Conservation (phyloP, 2,888 invertebrate genomes). For the Theretra japonica region DNA sequence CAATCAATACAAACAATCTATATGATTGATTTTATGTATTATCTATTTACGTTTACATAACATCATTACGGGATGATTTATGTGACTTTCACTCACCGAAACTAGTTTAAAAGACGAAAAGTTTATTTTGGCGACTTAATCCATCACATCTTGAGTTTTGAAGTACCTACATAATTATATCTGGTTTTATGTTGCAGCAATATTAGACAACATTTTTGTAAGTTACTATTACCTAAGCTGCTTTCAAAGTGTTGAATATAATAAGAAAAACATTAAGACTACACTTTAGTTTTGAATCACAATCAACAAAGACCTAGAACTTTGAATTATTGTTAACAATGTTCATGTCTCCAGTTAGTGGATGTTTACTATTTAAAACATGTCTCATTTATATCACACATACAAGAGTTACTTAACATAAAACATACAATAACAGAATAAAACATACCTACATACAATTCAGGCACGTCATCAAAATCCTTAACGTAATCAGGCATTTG, state of each 20-base stretch:
- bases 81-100: conserved; percentile 11
- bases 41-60: conserved; percentile 5
- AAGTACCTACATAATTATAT: background rate
- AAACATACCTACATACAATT: background rate
- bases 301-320: no score
- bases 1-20: background rate
- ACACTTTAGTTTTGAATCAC: no score
- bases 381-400: background rate
- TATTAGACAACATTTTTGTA: background rate
- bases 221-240: no score
- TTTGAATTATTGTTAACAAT: no score
- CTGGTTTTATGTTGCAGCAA: background rate
- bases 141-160: background rate
- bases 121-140: background rate
- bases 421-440: background rate
- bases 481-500: background rate
- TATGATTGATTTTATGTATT: background rate
- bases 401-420: background rate
- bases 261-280: no score
- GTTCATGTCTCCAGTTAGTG: no score
- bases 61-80: conserved; percentile 14
- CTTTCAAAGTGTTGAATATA: no score
- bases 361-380: no score
- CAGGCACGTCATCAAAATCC: background rate
- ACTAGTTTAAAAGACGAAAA: background rate